phyloP scores from a whole-genome alignment of 2,113 vertebrate genomes.

The Amia ocellicauda region DNA sequence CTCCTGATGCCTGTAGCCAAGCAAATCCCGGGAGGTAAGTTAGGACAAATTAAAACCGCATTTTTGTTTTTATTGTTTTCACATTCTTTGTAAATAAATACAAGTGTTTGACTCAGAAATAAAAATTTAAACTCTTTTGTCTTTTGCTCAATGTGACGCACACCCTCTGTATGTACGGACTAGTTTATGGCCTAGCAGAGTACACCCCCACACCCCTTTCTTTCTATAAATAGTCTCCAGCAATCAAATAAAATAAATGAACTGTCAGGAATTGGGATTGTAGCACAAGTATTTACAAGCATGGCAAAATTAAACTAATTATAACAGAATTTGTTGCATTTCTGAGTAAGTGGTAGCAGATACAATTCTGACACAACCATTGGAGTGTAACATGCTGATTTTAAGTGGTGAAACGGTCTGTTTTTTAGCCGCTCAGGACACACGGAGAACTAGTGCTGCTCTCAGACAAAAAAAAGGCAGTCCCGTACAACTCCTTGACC shows the following conservation, averaged over 20 bases:
- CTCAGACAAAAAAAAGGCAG: slow-evolving; percentile 24
- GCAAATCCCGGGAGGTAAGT: slow-evolving; percentile 31
- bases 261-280: slow-evolving; percentile 61
- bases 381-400: slow-evolving; percentile 51
- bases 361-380: slow-evolving; percentile 46
- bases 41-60: slow-evolving; percentile 41
- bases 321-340: slow-evolving; percentile 68
- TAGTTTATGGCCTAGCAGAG: too few species aligned
- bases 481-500: slow-evolving; percentile 39
- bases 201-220: slow-evolving; percentile 22
- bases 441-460: slow-evolving; percentile 2
- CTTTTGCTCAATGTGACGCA: slow-evolving; percentile 43
- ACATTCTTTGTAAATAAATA: slow-evolving; percentile 57
- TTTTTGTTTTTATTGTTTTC: slow-evolving; percentile 51
- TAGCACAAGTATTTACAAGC: slow-evolving; percentile 63
- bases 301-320: slow-evolving; percentile 65
- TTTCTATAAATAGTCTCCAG: slow-evolving; percentile 60
- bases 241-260: slow-evolving; percentile 78
- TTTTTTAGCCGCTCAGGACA: slow-evolving; percentile 16
- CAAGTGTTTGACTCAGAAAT: slow-evolving; percentile 49
- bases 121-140: slow-evolving; percentile 48
- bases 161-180: slow-evolving; percentile 41
- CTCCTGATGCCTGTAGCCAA: slow-evolving; percentile 2
- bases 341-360: slow-evolving; percentile 77
- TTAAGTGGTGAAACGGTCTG: slow-evolving; percentile 29